Conservation (phyloP, 1,140 invertebrate genomes). For the Megathymus violae region DNA sequence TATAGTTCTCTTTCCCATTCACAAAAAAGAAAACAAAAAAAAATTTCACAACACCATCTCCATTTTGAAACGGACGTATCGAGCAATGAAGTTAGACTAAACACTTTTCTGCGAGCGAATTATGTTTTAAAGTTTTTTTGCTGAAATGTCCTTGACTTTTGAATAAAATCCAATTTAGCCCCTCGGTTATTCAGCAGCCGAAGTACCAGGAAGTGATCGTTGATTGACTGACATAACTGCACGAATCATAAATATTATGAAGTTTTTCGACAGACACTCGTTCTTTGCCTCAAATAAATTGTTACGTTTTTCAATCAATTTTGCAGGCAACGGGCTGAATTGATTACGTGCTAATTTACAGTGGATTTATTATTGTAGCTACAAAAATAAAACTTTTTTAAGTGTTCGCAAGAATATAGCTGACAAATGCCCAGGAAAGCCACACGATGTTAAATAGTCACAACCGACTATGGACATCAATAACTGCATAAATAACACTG, state of each 20-base stretch:
- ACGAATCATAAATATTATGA: conserved; percentile 4
- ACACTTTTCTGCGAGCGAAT: conserved; percentile 13
- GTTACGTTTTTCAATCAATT: not conserved
- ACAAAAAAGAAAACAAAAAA: not conserved
- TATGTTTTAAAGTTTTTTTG: conserved; percentile 22
- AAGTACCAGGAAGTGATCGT: conserved; percentile 9
- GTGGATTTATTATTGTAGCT: too few relatives aligned
- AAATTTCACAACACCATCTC: conserved; percentile 7
- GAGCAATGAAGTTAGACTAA: conserved; percentile 6
- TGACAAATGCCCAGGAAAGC: too few relatives aligned
- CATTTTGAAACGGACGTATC: conserved; percentile 4
- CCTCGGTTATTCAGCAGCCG: conserved; percentile 5
- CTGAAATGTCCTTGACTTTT: conserved; percentile 11
- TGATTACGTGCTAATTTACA: too few relatives aligned
- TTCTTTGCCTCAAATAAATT: not conserved
- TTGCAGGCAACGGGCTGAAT: too few relatives aligned
- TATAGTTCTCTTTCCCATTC: not conserved
- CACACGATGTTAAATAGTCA: too few relatives aligned
- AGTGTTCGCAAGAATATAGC: too few relatives aligned
- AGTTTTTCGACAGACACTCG: not conserved
- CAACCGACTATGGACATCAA: too few relatives aligned
- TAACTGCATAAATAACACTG: too few relatives aligned
- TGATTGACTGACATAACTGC: conserved; percentile 8
- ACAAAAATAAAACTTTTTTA: too few relatives aligned
- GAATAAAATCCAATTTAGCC: conserved; percentile 22